These are phyloP conservation scores for Stenotaenia linearis DNA, from an alignment of 2,888 invertebrate genomes.

Conservation along the genomic window DNA sequence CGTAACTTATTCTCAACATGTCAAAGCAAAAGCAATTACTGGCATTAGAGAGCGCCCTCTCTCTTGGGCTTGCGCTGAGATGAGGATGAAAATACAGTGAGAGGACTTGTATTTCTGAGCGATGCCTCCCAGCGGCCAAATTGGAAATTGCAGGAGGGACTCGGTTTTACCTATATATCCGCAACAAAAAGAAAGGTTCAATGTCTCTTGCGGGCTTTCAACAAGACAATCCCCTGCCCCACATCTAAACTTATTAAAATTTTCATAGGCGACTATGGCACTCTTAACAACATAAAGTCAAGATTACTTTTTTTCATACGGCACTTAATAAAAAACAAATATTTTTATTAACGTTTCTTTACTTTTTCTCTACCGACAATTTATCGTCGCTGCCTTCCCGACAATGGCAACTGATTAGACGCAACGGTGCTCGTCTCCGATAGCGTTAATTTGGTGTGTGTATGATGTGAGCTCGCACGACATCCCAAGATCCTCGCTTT, in stretches of 20 bases:
- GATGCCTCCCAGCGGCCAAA: slow-evolving; percentile 11
- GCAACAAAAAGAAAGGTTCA: not conserved
- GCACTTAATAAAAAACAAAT: not conserved
- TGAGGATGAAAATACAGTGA: not conserved
- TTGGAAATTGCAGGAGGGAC: slow-evolving; percentile 2
- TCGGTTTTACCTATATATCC: not conserved
- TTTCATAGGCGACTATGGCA: not conserved
- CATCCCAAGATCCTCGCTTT: not conserved
- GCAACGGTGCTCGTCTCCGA: not conserved
- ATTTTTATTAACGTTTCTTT: not conserved
- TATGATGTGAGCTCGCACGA: not conserved
- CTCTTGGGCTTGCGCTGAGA: not conserved
- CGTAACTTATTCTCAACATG: slow-evolving; percentile 21
- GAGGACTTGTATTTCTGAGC: slow-evolving; percentile 10
- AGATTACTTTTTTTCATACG: not conserved
- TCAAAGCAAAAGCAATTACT: slow-evolving; percentile 29
- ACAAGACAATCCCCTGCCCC: not conserved
- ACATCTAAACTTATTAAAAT: not conserved
- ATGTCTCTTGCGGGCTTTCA: not conserved
- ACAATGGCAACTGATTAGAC: not conserved
- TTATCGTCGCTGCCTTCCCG: not conserved
- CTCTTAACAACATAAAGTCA: not conserved
- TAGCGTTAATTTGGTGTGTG: slow-evolving; percentile 24
- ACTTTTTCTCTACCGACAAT: not conserved
- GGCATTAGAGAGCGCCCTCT: slow-evolving; percentile 23